These are phyloP conservation scores for Raja brachyura DNA, from an alignment of 2,113 vertebrate species.

Conservation along the genomic window DNA sequence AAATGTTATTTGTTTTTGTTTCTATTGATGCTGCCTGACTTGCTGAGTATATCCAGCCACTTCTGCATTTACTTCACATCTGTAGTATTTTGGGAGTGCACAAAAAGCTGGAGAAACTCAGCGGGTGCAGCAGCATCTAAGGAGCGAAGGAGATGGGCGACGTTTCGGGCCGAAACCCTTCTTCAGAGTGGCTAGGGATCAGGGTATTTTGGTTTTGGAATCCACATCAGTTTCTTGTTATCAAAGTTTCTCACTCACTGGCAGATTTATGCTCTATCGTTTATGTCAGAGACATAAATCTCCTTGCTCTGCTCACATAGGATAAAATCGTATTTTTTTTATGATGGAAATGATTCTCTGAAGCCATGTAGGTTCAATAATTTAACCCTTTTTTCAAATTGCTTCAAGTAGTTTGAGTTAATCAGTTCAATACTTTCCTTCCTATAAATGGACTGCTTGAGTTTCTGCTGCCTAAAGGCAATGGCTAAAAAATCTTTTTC, in stretches of 20 bases:
- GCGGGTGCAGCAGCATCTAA: no score
- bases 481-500: slow-evolving; percentile 40
- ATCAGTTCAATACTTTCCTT: slow-evolving; percentile 34
- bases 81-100: no score
- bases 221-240: background rate
- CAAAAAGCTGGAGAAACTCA: no score
- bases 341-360: slow-evolving; percentile 37
- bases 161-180: no score
- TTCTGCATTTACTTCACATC: no score
- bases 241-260: background rate
- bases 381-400: slow-evolving; percentile 38
- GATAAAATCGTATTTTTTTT: slow-evolving; percentile 37
- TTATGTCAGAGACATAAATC: slow-evolving; percentile 29
- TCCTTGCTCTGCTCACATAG: slow-evolving; percentile 39
- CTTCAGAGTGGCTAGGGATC: no score
- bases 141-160: no score
- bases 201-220: background rate
- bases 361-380: slow-evolving; percentile 32
- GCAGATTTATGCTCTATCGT: background rate
- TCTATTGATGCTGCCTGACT: no score
- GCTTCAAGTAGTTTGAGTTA: slow-evolving; percentile 41
- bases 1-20: no score
- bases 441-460: slow-evolving; percentile 41
- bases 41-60: no score
- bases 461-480: slow-evolving; percentile 37